Evolutionary conservation across 2,888 invertebrate species (phyloP).

Genomic region (Drosophila kambysellisi): DNA sequence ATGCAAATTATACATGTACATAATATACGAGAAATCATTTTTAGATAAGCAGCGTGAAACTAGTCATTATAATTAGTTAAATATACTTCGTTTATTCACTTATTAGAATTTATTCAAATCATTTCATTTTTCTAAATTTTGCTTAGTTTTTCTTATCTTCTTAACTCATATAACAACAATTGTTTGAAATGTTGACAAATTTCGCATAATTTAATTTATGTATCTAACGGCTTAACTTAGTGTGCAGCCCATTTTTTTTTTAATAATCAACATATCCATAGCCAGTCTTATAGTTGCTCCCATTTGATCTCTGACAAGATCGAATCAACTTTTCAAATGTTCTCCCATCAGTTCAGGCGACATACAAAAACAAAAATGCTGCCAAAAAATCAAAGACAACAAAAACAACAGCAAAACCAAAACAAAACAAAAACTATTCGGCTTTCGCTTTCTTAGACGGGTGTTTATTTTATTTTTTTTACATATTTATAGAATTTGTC

Average conservation of each 20-base stretch:
- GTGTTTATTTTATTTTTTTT: slow-evolving; percentile 21
- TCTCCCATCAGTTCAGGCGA: slow-evolving; percentile 12
- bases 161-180: neutral
- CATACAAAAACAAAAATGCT: slow-evolving; percentile 6
- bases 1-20: neutral
- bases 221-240: neutral
- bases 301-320: slow-evolving; percentile 5
- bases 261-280: neutral
- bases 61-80: neutral
- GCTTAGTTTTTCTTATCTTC: neutral
- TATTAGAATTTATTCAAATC: neutral
- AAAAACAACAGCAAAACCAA: slow-evolving; percentile 6
- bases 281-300: slow-evolving; percentile 15
- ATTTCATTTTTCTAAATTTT: neutral
- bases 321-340: slow-evolving; percentile 17
- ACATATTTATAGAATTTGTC: slow-evolving; percentile 44
- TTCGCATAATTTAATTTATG: neutral
- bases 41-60: neutral
- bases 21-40: neutral
- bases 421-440: slow-evolving; percentile 27
- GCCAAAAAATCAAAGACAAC: slow-evolving; percentile 18
- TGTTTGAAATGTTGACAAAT: too few relatives aligned
- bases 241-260: neutral
- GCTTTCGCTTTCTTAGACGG: slow-evolving; percentile 48
- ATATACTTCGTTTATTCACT: neutral